Evolutionary conservation across 30 jellyfish, hydroid and myxozoan species (phyloP).

Genomic region (Aurelia sp.): DNA sequence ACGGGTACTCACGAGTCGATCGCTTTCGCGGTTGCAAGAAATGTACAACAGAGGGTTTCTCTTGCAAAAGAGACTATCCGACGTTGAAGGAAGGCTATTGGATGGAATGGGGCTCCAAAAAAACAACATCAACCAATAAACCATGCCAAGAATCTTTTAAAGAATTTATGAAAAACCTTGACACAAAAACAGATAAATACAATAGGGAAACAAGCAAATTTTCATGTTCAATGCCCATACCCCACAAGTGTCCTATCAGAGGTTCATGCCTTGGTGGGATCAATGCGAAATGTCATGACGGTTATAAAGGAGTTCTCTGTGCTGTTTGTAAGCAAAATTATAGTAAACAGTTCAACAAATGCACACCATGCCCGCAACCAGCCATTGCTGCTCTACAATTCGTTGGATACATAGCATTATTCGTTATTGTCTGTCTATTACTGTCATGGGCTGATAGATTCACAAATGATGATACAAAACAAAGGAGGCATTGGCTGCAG

Average conservation of each 20-base stretch:
- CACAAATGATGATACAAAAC: not conserved
- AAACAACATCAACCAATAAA: not conserved
- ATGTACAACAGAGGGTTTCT: conserved; percentile 29
- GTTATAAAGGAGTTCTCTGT: conserved; percentile 64
- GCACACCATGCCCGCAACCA: conserved; percentile 44
- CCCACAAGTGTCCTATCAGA: conserved; percentile 46
- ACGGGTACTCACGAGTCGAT: conserved; percentile 40
- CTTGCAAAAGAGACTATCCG: conserved; percentile 33
- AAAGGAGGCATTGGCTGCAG: not conserved
- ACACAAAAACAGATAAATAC: conserved; percentile 11
- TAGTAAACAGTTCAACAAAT: conserved; percentile 21
- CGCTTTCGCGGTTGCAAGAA: conserved; percentile 48
- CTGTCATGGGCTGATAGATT: conserved; percentile 54
- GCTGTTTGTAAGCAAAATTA: conserved; percentile 47
- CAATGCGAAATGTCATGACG: conserved; percentile 30
- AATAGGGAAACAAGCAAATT: conserved; percentile 22
- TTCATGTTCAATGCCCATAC: conserved; percentile 26
- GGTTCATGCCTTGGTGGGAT: conserved; percentile 65
- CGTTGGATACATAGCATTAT: conserved; percentile 12
- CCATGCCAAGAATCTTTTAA: conserved; percentile 16
- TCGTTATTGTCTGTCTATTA: conserved; percentile 34
- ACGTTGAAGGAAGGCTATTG: conserved; percentile 39
- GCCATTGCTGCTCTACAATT: conserved; percentile 28
- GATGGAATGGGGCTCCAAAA: conserved; percentile 32
- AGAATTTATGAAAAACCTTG: conserved; percentile 36